Conservation (phyloP, 2,888 invertebrate genomes). For the Phytoseiulus persimilis region DNA sequence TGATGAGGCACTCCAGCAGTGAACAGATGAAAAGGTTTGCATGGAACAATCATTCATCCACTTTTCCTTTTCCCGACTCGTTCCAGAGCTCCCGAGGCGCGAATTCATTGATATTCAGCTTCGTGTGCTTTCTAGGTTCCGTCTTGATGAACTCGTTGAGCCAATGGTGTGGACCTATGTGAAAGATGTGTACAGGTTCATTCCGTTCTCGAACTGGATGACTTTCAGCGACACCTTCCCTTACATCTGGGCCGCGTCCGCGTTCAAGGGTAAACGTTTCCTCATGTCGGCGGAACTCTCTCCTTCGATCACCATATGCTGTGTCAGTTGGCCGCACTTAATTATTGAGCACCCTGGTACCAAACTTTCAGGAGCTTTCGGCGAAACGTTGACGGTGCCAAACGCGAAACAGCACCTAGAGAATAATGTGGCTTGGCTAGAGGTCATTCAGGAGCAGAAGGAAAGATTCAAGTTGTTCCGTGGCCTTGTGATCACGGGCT, state of each 20-base stretch:
- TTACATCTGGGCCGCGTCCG: constrained; percentile 65
- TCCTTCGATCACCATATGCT: background rate
- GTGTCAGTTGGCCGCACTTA: background rate
- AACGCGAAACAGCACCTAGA: constrained; percentile 62
- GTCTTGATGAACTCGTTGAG: constrained; percentile 62
- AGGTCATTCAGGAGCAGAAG: constrained; percentile 49
- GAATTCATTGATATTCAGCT: no score
- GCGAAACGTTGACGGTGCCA: constrained; percentile 62
- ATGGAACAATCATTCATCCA: background rate
- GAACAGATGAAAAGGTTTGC: constrained; percentile 58
- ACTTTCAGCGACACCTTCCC: constrained; percentile 62
- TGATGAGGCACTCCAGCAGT: constrained; percentile 61
- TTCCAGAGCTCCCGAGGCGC: no score
- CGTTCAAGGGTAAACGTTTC: constrained; percentile 58
- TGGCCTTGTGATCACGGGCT: constrained; percentile 48
- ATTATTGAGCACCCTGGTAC: background rate
- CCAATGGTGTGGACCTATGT: constrained; percentile 75
- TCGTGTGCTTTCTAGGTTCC: constrained; percentile 28
- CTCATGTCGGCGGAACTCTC: background rate
- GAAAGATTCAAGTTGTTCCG: constrained; percentile 45
- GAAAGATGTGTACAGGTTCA: constrained; percentile 59
- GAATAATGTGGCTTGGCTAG: constrained; percentile 63
- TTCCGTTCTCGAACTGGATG: constrained; percentile 57
- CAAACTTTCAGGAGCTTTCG: constrained; percentile 57
- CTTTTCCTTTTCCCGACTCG: no score